A percentile compares a stretch with the other conserved stretches of the same genome.
phyloP scores from a whole-genome alignment of 2,797 vertebrate genomes.

The Myotis myotis region DNA sequence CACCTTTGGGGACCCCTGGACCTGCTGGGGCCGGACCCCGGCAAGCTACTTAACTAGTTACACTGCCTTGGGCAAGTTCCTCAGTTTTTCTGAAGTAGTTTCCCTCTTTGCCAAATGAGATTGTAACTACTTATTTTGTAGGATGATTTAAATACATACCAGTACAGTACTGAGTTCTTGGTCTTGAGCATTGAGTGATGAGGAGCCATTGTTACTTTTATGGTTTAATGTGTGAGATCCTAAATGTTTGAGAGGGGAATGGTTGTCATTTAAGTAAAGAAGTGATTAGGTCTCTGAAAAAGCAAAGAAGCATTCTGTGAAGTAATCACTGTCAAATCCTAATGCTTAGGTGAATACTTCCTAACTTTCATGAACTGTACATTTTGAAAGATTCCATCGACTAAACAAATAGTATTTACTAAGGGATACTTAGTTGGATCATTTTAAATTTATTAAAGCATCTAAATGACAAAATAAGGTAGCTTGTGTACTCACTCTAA shows the following conservation, averaged over 20 bases:
- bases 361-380: neutral
- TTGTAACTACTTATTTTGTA: neutral
- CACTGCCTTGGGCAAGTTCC: neutral
- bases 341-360: neutral
- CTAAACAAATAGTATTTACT: neutral
- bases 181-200: neutral
- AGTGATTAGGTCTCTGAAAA: neutral
- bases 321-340: neutral
- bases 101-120: neutral
- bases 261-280: slow-evolving; percentile 2
- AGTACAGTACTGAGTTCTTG: neutral
- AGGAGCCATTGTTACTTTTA: neutral
- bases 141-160: neutral
- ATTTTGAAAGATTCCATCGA: slow-evolving; percentile 5
- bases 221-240: neutral
- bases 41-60: neutral
- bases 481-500: neutral
- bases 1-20: too few species aligned
- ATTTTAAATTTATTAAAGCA: neutral
- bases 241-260: neutral
- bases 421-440: neutral
- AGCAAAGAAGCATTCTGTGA: neutral
- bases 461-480: neutral
- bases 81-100: neutral
- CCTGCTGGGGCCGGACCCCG: too few species aligned